Base-by-base conservation (phyloP, 2,113 vertebrate species). In the Odobenus rosmarus region DNA sequence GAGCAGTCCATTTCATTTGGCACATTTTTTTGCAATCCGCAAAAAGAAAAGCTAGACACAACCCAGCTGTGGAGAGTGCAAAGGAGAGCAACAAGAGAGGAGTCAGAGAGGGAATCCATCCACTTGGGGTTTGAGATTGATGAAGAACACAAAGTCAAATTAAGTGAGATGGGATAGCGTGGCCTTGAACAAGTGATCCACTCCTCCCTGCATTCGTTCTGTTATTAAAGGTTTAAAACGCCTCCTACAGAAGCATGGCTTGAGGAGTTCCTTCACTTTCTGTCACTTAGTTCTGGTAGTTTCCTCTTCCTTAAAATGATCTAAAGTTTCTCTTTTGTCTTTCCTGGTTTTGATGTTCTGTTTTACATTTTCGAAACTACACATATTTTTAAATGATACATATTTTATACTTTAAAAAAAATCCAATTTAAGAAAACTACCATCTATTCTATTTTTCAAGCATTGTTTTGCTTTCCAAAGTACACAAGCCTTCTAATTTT, bases 361-460 rank as follows among this genome's bases (percentile, higher is more conserved):
- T 82, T 62, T 77, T 61, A 61, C 42, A 33, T 84, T 39, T 21
- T 39, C 42, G 33, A 95, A 89, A 94, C 10, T 71, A 72, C 8
- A 57, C 7, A 13, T 89, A 21, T 92, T 90, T 77, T 79, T 24
- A 90, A 82, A 67, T 15, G 10, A 80, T 14, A 28, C 0, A 46
- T 49, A 64, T 64, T 84, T 96, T 89, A 36, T 36, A 55, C 28
- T 57, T 74, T 59, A 13, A 79, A 76, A 46, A 96, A 96, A 88
- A 46, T 72, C 1, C 26, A 55, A 28, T 81, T 46, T 33, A 82
- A 92, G 46, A 93, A 77, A 42, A 72, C 26, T 64, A 31, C 12
- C 31, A 51, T 88, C 24, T 93, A 49, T 11, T 82, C 21, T 86
- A 42, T 67, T 97, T 83, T 84, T 24, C 6, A 62, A 57, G 64